These are phyloP conservation scores for Meloidogyne exigua DNA, from an alignment of 1,140 invertebrate species.

Conservation along the genomic window DNA sequence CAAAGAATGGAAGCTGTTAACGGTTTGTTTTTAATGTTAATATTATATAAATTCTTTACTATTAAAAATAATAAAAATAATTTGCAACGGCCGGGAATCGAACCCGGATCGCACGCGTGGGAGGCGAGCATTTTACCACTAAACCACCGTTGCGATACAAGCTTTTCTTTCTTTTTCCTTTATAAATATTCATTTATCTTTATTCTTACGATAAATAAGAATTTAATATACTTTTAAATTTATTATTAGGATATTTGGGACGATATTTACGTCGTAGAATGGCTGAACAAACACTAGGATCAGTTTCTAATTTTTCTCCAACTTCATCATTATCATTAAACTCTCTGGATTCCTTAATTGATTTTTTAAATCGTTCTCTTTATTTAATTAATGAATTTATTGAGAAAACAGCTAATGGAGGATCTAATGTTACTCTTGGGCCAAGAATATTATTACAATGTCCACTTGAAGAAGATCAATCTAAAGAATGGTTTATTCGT, in stretches of 20 bases:
- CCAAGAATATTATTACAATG: conserved; percentile 50
- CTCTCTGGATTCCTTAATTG: conserved; percentile 34
- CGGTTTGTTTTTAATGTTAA: conserved; percentile 27
- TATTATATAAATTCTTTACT: too few species aligned
- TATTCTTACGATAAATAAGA: background rate
- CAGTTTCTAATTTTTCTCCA: background rate
- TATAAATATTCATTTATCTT: background rate
- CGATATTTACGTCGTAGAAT: conserved; percentile 51
- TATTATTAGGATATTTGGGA: conserved; percentile 47
- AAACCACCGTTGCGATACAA: conserved; percentile 71
- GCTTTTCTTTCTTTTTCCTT: background rate
- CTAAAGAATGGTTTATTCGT: conserved; percentile 43
- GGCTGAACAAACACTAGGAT: conserved; percentile 44
- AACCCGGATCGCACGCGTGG: conserved; percentile 70
- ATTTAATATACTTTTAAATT: background rate
- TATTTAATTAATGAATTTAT: conserved; percentile 47
- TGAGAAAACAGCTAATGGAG: conserved; percentile 33
- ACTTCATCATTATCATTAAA: conserved; percentile 3
- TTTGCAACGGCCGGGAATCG: too few species aligned
- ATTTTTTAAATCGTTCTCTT: conserved; percentile 38
- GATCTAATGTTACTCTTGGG: conserved; percentile 42
- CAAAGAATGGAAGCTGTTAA: conserved; percentile 51
- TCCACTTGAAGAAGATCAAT: conserved; percentile 35
- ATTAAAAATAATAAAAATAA: too few species aligned
- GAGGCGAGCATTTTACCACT: conserved; percentile 90